Evolutionary conservation across 2,113 vertebrate species (phyloP).

Genomic region (Ia io): DNA sequence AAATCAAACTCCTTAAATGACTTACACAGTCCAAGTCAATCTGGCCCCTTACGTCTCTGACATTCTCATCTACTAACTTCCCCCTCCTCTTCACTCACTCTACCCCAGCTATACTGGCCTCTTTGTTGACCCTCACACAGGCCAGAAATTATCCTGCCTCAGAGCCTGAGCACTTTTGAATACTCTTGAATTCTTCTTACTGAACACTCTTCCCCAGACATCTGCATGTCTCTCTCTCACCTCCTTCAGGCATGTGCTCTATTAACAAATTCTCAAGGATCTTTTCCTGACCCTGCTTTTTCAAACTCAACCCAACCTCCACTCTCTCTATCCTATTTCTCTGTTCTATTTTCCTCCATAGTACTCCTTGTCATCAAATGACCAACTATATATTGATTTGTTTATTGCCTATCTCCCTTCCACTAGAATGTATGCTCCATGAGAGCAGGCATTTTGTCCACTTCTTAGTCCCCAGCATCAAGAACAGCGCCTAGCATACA

Average conservation of each 20-base stretch:
- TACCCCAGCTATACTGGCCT: not conserved
- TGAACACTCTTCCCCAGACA: not conserved
- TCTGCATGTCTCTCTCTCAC: not conserved
- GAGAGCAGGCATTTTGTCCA: not conserved
- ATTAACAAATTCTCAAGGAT: not conserved
- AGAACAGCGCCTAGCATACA: not conserved
- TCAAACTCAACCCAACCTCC: not conserved
- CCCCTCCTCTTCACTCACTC: not conserved
- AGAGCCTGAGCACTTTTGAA: not conserved
- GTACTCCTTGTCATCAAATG: not conserved
- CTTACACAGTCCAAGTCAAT: not conserved
- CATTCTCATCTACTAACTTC: not conserved
- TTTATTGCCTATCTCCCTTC: not conserved
- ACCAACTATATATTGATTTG: not conserved
- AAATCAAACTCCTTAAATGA: slow-evolving; percentile 6
- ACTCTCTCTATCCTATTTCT: not conserved
- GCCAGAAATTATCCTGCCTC: slow-evolving; percentile 1
- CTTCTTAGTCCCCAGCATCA: not conserved
- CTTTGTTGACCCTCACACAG: not conserved
- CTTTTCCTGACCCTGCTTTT: not conserved
- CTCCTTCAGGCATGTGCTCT: not conserved
- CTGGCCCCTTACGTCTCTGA: not conserved
- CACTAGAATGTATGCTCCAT: not conserved
- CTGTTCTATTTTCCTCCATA: not conserved
- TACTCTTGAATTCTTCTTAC: not conserved